These are phyloP conservation scores for Aelia acuminata DNA, from an alignment of 2,888 invertebrate species.

Conservation along the genomic window DNA sequence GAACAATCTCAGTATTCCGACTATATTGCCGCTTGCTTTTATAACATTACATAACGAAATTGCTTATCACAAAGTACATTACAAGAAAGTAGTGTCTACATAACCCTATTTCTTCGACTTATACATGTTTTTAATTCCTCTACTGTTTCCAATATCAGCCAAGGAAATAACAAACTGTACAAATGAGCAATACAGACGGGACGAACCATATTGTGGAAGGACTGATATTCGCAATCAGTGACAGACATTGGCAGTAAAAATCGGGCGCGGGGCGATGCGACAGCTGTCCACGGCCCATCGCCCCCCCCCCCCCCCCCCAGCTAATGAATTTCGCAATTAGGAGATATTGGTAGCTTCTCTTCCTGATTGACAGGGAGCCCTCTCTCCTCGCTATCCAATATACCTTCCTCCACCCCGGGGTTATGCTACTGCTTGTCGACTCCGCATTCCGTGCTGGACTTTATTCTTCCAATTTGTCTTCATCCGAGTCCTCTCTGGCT, in stretches of 20 bases:
- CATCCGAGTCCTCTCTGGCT: constrained; percentile 10
- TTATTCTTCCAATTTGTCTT: constrained; percentile 36
- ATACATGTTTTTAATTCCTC: not conserved
- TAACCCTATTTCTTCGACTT: not conserved
- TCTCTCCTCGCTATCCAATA: constrained; percentile 53
- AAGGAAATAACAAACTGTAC: not conserved
- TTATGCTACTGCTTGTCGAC: constrained; percentile 28
- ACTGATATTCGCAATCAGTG: constrained; percentile 27
- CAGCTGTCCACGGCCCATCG: constrained; percentile 19
- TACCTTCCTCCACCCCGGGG: not conserved
- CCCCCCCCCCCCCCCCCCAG: constrained; percentile 13
- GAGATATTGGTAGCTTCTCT: constrained; percentile 43
- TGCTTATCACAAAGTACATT: too few species aligned
- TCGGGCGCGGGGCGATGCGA: not conserved
- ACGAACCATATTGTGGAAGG: not conserved
- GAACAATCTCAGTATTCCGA: too few species aligned
- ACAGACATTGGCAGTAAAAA: constrained; percentile 27
- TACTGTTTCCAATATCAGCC: not conserved
- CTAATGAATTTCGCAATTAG: constrained; percentile 60
- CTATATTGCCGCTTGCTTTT: too few species aligned
- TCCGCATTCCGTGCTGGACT: constrained; percentile 45
- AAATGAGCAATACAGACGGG: not conserved
- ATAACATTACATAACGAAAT: too few species aligned
- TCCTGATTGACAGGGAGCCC: constrained; percentile 50
- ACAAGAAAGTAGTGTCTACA: too few species aligned